phyloP scores from a whole-genome alignment of 2,797 vertebrate genomes.

The Clarias fuscus region DNA sequence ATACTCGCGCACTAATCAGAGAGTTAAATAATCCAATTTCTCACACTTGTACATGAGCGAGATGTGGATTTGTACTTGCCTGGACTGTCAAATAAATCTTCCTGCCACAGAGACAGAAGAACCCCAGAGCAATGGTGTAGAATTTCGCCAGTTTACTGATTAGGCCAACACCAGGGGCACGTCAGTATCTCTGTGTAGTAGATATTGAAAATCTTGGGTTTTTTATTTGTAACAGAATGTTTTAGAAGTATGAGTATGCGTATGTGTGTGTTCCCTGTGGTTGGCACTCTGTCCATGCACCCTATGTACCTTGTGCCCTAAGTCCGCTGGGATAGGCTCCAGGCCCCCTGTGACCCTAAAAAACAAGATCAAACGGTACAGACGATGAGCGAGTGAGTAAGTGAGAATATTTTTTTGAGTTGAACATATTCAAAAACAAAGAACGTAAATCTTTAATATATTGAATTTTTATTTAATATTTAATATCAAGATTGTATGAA shows the following conservation, averaged over 20 bases:
- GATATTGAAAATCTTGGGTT: neutral
- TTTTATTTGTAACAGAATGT: neutral
- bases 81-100: conserved; percentile 17
- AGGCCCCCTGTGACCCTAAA: too few species aligned
- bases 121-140: conserved; percentile 16
- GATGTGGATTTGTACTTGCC: neutral
- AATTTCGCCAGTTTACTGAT: conserved; percentile 19
- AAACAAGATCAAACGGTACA: too few species aligned
- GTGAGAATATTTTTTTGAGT: neutral
- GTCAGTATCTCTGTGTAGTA: neutral
- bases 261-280: too few species aligned
- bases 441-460: neutral
- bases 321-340: too few species aligned
- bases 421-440: neutral
- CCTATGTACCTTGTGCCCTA: too few species aligned
- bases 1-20: neutral
- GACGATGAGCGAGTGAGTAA: too few species aligned
- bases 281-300: too few species aligned
- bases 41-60: neutral
- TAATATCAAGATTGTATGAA: neutral
- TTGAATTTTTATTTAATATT: neutral
- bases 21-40: neutral
- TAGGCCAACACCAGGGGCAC: neutral
- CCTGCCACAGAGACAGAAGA: neutral
- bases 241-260: neutral